Evolutionary conservation across 2,888 invertebrate species (phyloP).

Genomic region (Leptinotarsa tumamoca): DNA sequence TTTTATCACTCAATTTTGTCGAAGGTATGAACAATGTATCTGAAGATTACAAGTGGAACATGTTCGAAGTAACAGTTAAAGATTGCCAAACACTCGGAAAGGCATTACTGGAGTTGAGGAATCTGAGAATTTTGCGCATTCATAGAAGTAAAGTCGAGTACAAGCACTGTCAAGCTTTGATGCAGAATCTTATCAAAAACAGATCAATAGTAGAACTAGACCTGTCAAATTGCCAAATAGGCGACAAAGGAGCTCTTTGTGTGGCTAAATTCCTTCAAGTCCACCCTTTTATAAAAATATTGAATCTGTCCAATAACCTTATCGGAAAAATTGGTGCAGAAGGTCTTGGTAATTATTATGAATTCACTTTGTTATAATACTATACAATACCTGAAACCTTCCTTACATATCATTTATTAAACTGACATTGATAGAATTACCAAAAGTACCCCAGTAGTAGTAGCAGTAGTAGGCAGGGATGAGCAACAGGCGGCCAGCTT

Average conservation of each 20-base stretch:
- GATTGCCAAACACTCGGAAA: constrained; percentile 72
- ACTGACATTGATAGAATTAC: no score
- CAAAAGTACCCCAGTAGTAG: no score
- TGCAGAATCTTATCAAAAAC: constrained; percentile 62
- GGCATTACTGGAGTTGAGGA: constrained; percentile 62
- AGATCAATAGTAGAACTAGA: constrained; percentile 71
- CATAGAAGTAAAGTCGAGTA: constrained; percentile 74
- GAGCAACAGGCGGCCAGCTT: no score
- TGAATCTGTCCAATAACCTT: constrained; percentile 68
- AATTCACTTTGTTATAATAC: no score
- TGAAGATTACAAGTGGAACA: constrained; percentile 71
- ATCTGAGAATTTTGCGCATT: constrained; percentile 70
- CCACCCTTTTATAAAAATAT: constrained; percentile 67
- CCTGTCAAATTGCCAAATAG: constrained; percentile 75
- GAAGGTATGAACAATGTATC: constrained; percentile 66
- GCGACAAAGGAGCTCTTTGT: constrained; percentile 74
- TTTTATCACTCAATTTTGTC: not conserved
- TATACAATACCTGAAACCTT: no score
- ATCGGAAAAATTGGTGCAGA: constrained; percentile 56
- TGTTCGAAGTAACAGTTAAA: constrained; percentile 72
- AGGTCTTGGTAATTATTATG: constrained; percentile 56
- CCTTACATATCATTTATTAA: no score
- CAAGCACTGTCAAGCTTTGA: constrained; percentile 71
- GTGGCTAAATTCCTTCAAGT: constrained; percentile 71
- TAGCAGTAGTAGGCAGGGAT: no score